Conservation (phyloP, 2,113 vertebrate species). For the Ictalurus furcatus region DNA sequence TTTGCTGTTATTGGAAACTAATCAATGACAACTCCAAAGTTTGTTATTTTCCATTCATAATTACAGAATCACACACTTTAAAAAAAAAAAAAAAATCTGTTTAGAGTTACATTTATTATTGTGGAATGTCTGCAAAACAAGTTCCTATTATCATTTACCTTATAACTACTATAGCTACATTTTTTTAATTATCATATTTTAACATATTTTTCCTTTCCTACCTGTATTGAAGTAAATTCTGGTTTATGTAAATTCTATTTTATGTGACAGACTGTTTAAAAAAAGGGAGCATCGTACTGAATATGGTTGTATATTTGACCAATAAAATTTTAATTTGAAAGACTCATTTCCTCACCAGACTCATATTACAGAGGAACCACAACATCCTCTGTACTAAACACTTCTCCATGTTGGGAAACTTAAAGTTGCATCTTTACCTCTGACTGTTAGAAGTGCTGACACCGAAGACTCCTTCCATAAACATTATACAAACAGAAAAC, state of each 20-base stretch:
- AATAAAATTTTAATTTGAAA: too few species aligned
- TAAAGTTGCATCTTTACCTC: not conserved
- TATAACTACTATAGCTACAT: not conserved
- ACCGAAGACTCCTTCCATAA: not conserved
- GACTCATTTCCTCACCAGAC: not conserved
- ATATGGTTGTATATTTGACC: too few species aligned
- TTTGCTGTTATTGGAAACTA: not conserved
- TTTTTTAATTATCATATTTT: too few species aligned
- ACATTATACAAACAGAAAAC: not conserved
- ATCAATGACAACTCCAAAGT: not conserved
- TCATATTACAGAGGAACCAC: not conserved
- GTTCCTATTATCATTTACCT: not conserved
- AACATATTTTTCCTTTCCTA: too few species aligned
- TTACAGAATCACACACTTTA: not conserved
- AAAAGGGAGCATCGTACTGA: too few species aligned
- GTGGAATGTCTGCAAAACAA: not conserved
- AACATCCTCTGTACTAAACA: not conserved
- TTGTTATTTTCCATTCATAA: not conserved
- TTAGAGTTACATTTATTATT: not conserved
- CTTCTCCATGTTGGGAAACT: not conserved
- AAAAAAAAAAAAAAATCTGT: not conserved
- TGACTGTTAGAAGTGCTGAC: not conserved
- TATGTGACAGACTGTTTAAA: too few species aligned
- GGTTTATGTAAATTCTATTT: too few species aligned
- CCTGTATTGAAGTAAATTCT: too few species aligned